Evolutionary conservation across 2,113 vertebrate species (phyloP), one percentile per base, ranked within the genome.

Genomic region (Hiodon alosoides): DNA sequence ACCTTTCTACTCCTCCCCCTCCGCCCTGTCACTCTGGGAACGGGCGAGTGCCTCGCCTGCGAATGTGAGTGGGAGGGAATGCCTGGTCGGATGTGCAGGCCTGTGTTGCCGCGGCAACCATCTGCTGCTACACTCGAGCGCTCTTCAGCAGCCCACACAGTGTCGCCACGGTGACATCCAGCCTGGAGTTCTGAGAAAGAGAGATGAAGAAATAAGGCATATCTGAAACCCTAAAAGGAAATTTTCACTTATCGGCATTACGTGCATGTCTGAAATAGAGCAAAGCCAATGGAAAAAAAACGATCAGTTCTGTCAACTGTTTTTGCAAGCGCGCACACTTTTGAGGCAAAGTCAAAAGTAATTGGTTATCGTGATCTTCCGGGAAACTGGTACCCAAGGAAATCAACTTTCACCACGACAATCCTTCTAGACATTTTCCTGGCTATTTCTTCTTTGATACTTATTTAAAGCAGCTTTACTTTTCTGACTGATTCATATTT

Each of bases 1-100:
- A 31, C 31, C 31, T 31, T 31, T 31, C 31, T 2, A 31, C 31
- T 59, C 67, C 17, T 51, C 67, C 48, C 52, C 62, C 72, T 50
- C 72, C n/a, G 5, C 31, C n/a, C 53, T 71, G 69, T 66, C 53
- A 17, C 14, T 31, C 52, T 8, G 70, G 54, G 31, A 14, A 55
- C 60, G 83, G 78, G 84, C 79, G 78, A 83, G 87, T 86, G 89
- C 88, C 86, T 88, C 31, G 31, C 31, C 31, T 31, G 31, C 31
- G 31, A 31, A 31, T 31, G 79, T 80, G 82, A 83, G 85, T 89
- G 90, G 90, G 90, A 90, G 90, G 91, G 89, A 91, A 89, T 90
- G 90, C 90, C 90, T 91, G 87, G 86, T 89, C 86, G 87, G 85
- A 89, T 83, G 89, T 89, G 90, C 90, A 89, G 91, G 89, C 87